phyloP scores from a whole-genome alignment of 2,113 vertebrate species.

The Macroglossus sobrinus region DNA sequence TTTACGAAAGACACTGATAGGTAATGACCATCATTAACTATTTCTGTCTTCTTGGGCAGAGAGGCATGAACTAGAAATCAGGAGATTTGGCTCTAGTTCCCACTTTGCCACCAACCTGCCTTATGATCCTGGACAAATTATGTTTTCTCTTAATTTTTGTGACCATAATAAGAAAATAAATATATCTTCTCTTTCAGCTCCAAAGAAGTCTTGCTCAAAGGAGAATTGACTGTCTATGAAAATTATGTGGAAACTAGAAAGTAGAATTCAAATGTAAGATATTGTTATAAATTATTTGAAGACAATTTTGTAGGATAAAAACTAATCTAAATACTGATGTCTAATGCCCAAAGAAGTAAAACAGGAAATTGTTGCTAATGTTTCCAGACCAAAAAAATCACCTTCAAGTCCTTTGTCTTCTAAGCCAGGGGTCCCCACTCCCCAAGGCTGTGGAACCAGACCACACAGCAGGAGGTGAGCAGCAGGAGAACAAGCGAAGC shows the following conservation, averaged over 20 bases:
- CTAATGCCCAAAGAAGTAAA: not conserved
- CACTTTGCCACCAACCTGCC: not conserved
- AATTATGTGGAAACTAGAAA: not conserved
- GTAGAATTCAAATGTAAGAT: not conserved
- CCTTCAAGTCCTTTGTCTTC: not conserved
- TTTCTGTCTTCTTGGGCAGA: not conserved
- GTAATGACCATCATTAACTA: not conserved
- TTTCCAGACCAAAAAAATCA: not conserved
- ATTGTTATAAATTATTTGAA: not conserved
- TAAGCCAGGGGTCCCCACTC: not conserved
- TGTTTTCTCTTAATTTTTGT: not conserved
- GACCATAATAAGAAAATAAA: not conserved
- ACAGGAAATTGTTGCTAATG: slow-evolving; percentile 8
- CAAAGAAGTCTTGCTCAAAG: not conserved
- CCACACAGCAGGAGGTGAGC: too few relatives aligned
- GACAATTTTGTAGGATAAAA: not conserved
- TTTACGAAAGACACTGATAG: not conserved
- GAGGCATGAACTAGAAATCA: not conserved
- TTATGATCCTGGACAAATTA: not conserved
- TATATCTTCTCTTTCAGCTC: not conserved
- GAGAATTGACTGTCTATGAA: not conserved
- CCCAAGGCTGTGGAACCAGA: too few relatives aligned
- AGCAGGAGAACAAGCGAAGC: too few relatives aligned
- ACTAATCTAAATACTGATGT: slow-evolving; percentile 7
- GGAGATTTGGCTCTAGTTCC: not conserved